Conservation (phyloP, 2,113 vertebrate species). For the Macrotus californicus region DNA sequence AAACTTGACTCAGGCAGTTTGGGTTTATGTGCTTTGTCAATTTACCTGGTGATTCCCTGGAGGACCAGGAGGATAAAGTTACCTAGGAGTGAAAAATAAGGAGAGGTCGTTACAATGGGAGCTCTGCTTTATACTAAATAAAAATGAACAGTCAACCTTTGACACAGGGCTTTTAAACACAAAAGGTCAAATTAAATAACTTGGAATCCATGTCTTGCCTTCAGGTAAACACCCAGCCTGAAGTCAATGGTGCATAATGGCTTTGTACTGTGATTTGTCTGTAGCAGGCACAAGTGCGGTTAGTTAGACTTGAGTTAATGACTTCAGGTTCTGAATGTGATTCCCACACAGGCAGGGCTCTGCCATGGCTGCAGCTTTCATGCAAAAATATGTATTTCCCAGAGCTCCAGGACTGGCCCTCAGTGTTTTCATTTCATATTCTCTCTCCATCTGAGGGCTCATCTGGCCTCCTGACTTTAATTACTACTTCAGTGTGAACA, state of each 20-base stretch:
- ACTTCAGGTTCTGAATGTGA: not conserved
- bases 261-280: not conserved
- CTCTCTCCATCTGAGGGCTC: not conserved
- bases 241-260: not conserved
- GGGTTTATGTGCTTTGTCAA: slow-evolving; percentile 53
- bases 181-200: slow-evolving; percentile 23
- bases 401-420: not conserved
- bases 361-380: not conserved
- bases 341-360: not conserved
- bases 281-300: too few relatives aligned
- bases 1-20: slow-evolving; percentile 51
- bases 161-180: slow-evolving; percentile 20
- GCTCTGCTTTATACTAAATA: slow-evolving; percentile 26
- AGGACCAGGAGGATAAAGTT: slow-evolving; percentile 44
- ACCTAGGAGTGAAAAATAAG: slow-evolving; percentile 31
- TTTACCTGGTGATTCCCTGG: slow-evolving; percentile 47
- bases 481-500: not conserved
- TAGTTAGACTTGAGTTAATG: not conserved
- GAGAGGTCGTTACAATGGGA: not conserved
- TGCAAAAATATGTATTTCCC: not conserved
- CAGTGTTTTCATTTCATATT: not conserved
- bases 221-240: not conserved
- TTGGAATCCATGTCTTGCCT: not conserved
- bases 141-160: slow-evolving; percentile 30
- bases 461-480: slow-evolving; percentile 5